These are phyloP conservation scores for Anagrus nilaparvatae DNA, from an alignment of 1,140 invertebrate genomes.

Conservation along the genomic window DNA sequence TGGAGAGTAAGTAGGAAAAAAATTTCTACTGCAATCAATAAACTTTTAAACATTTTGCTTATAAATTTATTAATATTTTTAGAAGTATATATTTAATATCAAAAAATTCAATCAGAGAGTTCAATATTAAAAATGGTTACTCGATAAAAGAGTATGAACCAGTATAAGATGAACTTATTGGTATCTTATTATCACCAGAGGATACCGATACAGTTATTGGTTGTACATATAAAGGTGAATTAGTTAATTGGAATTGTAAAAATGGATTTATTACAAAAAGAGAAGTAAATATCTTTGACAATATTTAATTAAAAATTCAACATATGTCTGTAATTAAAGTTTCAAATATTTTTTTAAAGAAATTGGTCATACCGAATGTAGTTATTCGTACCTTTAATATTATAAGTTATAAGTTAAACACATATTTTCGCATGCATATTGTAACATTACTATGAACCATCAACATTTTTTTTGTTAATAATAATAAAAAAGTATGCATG, in stretches of 20 bases:
- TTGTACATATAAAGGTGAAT: conserved; percentile 43
- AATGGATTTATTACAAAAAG: conserved; percentile 40
- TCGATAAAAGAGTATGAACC: conserved; percentile 44
- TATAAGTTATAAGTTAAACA: too few species aligned
- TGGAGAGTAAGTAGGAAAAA: too few species aligned
- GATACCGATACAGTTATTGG: conserved; percentile 41
- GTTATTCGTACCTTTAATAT: too few species aligned
- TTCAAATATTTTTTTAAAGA: conserved; percentile 1
- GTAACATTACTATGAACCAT: too few species aligned
- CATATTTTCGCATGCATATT: too few species aligned
- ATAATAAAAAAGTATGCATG: too few species aligned
- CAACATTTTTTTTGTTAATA: too few species aligned
- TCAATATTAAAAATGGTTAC: conserved; percentile 47
- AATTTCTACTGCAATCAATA: too few species aligned
- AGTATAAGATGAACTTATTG: conserved; percentile 38
- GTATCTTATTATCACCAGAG: conserved; percentile 38
- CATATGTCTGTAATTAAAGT: neutral
- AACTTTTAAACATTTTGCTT: too few species aligned
- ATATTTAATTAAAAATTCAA: conserved; percentile 5
- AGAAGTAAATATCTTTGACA: conserved; percentile 33
- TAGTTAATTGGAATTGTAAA: conserved; percentile 46
- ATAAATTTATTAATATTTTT: too few species aligned
- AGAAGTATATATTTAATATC: conserved; percentile 43
- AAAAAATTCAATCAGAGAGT: conserved; percentile 46
- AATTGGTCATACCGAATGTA: too few species aligned